Evolutionary conservation across 2,888 invertebrate genomes (phyloP).

Genomic region (Eilema sororculum): DNA sequence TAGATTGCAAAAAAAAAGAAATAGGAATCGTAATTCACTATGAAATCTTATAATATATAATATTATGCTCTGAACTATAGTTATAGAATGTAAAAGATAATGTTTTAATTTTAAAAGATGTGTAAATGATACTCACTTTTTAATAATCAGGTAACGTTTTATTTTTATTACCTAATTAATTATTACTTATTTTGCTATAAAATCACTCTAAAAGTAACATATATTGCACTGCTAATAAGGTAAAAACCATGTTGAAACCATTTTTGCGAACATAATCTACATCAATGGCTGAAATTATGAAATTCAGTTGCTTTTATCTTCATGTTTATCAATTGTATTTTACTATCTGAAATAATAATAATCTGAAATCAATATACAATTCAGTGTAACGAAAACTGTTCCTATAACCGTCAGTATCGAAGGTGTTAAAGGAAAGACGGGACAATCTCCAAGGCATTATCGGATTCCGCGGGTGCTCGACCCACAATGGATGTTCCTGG

Average conservation of each 20-base stretch:
- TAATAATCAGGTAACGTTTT: too few species aligned
- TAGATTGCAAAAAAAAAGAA: too few species aligned
- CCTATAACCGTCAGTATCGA: conserved; percentile 65
- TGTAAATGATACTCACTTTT: too few species aligned
- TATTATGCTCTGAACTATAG: too few species aligned
- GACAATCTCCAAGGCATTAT: conserved; percentile 85
- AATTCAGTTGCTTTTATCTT: neutral
- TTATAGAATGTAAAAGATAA: too few species aligned
- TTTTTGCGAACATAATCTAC: too few species aligned
- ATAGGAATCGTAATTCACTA: neutral
- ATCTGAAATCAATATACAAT: conserved; percentile 56
- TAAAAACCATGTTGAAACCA: neutral
- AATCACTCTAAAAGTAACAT: too few species aligned
- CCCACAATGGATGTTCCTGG: conserved; percentile 83
- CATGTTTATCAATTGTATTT: neutral
- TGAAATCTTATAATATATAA: too few species aligned
- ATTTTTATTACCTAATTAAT: too few species aligned
- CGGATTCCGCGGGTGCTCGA: conserved; percentile 82
- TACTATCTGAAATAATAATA: conserved; percentile 17
- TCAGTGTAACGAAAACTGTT: conserved; percentile 57
- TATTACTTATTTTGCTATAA: neutral
- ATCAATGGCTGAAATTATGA: neutral
- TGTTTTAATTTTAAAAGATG: too few species aligned
- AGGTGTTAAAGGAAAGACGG: conserved; percentile 84
- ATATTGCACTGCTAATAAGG: neutral